Conservation (phyloP, 2,888 invertebrate species). For the Himalopsyche tibetana region DNA sequence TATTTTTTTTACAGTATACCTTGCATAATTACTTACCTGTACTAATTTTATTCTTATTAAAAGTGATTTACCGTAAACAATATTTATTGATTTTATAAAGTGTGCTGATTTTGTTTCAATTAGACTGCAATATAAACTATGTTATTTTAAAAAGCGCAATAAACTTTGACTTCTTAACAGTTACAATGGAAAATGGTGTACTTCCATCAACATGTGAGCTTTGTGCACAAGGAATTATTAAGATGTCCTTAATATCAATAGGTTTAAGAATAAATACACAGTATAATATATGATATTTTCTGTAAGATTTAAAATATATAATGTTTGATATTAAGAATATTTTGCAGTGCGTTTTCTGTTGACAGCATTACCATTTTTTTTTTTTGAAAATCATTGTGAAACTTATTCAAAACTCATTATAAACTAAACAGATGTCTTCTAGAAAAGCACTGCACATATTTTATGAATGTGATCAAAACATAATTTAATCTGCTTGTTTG, state of each 20-base stretch:
- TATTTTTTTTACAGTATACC: too few species aligned
- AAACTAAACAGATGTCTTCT: neutral
- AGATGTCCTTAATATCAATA: slow-evolving; percentile 37
- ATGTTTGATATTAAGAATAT: slow-evolving; percentile 32
- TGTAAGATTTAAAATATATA: slow-evolving; percentile 8
- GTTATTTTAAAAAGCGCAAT: slow-evolving; percentile 5
- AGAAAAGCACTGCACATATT: neutral
- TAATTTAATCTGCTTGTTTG: neutral
- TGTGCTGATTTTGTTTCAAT: slow-evolving; percentile 3
- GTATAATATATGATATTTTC: neutral
- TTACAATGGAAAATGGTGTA: slow-evolving; percentile 32
- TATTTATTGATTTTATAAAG: neutral
- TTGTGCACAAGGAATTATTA: slow-evolving; percentile 47
- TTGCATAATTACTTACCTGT: too few species aligned
- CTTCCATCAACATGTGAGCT: slow-evolving; percentile 38
- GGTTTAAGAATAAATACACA: slow-evolving; percentile 28
- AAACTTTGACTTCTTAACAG: slow-evolving; percentile 18
- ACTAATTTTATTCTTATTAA: too few species aligned
- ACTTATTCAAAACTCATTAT: neutral
- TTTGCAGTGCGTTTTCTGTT: slow-evolving; percentile 20
- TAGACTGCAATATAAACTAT: neutral
- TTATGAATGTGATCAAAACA: too few species aligned
- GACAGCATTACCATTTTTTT: neutral
- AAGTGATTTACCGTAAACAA: too few species aligned
- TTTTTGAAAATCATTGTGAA: neutral